A percentile compares a stretch with the other conserved stretches of the same genome.
These are phyloP conservation scores for Ennomos fuscantarius DNA, from an alignment of 2,888 invertebrate species.

Conservation along the genomic window DNA sequence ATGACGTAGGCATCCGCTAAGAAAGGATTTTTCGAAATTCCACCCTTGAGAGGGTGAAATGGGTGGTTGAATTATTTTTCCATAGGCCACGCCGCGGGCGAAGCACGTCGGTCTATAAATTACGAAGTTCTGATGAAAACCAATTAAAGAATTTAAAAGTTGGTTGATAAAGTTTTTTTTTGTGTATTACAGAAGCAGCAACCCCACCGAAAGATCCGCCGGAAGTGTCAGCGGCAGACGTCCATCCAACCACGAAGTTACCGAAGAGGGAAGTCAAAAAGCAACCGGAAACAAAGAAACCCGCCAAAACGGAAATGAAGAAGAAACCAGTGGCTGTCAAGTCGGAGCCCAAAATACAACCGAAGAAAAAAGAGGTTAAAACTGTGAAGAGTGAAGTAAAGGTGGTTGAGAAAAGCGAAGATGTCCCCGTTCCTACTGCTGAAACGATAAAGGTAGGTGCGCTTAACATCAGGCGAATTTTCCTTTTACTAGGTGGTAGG, in stretches of 20 bases:
- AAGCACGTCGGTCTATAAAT: too few relatives aligned
- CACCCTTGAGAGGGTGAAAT: too few relatives aligned
- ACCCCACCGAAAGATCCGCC: slow-evolving; percentile 62
- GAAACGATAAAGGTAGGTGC: too few relatives aligned
- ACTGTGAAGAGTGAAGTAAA: slow-evolving; percentile 37
- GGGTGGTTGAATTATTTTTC: too few relatives aligned
- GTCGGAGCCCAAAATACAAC: slow-evolving; percentile 45
- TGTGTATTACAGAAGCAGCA: slow-evolving; percentile 46
- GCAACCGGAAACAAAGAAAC: slow-evolving; percentile 48
- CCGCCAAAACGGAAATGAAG: slow-evolving; percentile 39
- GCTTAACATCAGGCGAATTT: too few relatives aligned
- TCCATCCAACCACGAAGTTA: slow-evolving; percentile 44
- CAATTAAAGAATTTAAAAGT: too few relatives aligned
- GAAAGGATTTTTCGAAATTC: too few relatives aligned
- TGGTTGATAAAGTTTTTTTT: neutral
- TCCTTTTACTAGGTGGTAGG: too few relatives aligned
- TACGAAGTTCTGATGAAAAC: too few relatives aligned
- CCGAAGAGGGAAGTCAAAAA: slow-evolving; percentile 49
- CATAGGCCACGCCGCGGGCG: too few relatives aligned
- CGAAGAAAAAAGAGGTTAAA: slow-evolving; percentile 43
- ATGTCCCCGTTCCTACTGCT: slow-evolving; percentile 26
- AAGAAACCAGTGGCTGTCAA: slow-evolving; percentile 51
- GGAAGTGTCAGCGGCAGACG: slow-evolving; percentile 70
- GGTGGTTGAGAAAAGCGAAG: slow-evolving; percentile 41
- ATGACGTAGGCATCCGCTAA: too few relatives aligned